Evolutionary conservation across 2,113 vertebrate species (phyloP), one percentile per base, ranked within the genome.

Genomic region (Chaenocephalus aceratus): DNA sequence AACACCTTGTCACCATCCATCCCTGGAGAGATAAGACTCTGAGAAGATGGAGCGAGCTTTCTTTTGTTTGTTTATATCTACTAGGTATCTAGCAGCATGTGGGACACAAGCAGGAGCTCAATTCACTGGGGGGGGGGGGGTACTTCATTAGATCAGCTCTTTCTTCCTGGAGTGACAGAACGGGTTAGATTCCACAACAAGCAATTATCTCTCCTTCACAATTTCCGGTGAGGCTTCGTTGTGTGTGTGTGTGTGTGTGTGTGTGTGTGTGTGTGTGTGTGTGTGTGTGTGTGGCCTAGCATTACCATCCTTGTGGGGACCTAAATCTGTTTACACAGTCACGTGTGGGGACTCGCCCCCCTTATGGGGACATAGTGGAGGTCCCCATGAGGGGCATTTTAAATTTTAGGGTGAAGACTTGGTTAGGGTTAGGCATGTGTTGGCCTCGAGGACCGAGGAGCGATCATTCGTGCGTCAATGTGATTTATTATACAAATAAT

Each of bases 121-220:
- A 72, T 46, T 76, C 71, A 48, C 69, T 78, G 69, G 8, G 21
- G 21, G 69, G 8, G 21, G 21, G 1, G 51, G 64, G 84, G 77
- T 57, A 72, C 16, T 61, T 85, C 84, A 93, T 93, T 90, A 89
- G 73, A 87, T 56, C 4, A 8, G 14, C 60, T 59, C 13, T 9
- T 44, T 75, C 82, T 87, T 80, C 84, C 56, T 21, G 13, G 48
- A 91, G 89, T 10, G 79, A 85, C 58, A 48, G 61, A 34, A 41
- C 26, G 46, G 34, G 84, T 90, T 77, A 54, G 72, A 48, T 65
- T 15, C 69, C 75, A 80, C 82, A 89, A 30, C 6, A 41, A 86
- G 79, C 80, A 77, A 82, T 82, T 81, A 67, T 79, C 72, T 46
- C 49, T 45, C 51, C 68, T 79, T 76, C 57, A 76, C 80, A 73